Percentiles rank a stretch among this genome's conserved stretches.
Conservation (phyloP, 1,140 invertebrate genomes). For the Tetramorium alpestre region DNA sequence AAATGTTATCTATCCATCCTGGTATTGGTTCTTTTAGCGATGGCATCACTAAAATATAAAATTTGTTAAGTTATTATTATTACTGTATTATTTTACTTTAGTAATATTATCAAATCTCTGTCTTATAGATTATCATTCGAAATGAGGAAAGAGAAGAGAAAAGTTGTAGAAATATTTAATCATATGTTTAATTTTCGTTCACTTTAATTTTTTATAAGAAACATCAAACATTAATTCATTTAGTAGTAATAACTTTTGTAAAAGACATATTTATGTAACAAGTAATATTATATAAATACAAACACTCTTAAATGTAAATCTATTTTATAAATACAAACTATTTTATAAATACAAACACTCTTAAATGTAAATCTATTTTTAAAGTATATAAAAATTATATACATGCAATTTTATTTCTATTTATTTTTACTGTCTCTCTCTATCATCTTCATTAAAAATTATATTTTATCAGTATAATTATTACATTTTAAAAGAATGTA, state of each 20-base stretch:
- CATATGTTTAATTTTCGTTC: neutral
- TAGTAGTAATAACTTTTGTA: too few relatives aligned
- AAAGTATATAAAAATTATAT: neutral
- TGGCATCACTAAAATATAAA: constrained; percentile 87
- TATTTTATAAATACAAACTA: too few relatives aligned
- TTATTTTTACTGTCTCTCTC: neutral
- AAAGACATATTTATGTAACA: too few relatives aligned
- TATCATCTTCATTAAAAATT: neutral
- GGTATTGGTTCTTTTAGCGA: constrained; percentile 88
- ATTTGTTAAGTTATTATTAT: neutral
- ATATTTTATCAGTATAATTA: neutral
- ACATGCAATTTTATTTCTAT: neutral
- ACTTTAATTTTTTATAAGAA: too few relatives aligned
- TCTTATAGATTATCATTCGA: neutral
- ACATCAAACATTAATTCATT: too few relatives aligned
- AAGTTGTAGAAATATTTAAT: neutral
- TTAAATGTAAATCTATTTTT: too few relatives aligned
- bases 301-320: too few relatives aligned
- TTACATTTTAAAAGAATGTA: neutral
- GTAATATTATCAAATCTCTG: neutral
- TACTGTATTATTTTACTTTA: too few relatives aligned
- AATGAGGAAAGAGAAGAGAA: neutral
- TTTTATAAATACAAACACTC: too few relatives aligned
- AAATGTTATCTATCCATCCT: constrained; percentile 98
- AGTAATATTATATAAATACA: too few relatives aligned